phyloP scores from a whole-genome alignment of 2,888 invertebrate genomes.

The Cantharis rufa region DNA sequence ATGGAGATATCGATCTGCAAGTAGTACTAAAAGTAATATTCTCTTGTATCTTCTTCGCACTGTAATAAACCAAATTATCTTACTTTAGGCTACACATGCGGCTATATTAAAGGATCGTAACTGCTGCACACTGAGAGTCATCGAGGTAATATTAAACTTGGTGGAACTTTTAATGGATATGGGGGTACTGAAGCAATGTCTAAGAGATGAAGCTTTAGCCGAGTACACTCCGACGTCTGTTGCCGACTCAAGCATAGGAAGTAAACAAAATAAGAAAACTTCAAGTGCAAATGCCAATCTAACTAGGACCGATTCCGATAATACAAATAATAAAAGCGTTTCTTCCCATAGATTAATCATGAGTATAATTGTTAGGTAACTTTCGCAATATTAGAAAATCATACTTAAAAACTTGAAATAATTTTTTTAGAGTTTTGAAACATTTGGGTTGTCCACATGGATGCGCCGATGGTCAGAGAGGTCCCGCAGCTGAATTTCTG shows the following conservation, averaged over 20 bases:
- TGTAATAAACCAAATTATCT: not conserved
- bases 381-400: not conserved
- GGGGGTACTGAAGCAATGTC: slow-evolving; percentile 72
- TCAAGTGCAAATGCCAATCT: slow-evolving; percentile 35
- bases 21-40: slow-evolving; percentile 76
- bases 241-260: slow-evolving; percentile 33
- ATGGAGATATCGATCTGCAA: slow-evolving; percentile 91
- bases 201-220: slow-evolving; percentile 57
- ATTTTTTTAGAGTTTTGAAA: slow-evolving; percentile 69
- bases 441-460: slow-evolving; percentile 95
- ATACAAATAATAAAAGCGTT: slow-evolving; percentile 57
- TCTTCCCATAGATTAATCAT: slow-evolving; percentile 74
- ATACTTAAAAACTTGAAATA: not conserved
- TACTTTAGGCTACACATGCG: slow-evolving; percentile 78
- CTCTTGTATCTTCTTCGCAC: not conserved
- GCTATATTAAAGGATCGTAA: slow-evolving; percentile 83
- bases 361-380: slow-evolving; percentile 68
- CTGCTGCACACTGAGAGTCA: slow-evolving; percentile 83
- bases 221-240: slow-evolving; percentile 32
- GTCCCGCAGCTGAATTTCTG: slow-evolving; percentile 88
- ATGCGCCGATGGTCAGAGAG: slow-evolving; percentile 82
- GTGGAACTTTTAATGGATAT: slow-evolving; percentile 90
- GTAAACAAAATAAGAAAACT: slow-evolving; percentile 40
- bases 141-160: slow-evolving; percentile 91
- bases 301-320: slow-evolving; percentile 55